Evolutionary conservation across 1,140 invertebrate genomes (phyloP), one percentile per base, ranked within the genome.

Genomic region (Ptiloglossa arizonensis): DNA sequence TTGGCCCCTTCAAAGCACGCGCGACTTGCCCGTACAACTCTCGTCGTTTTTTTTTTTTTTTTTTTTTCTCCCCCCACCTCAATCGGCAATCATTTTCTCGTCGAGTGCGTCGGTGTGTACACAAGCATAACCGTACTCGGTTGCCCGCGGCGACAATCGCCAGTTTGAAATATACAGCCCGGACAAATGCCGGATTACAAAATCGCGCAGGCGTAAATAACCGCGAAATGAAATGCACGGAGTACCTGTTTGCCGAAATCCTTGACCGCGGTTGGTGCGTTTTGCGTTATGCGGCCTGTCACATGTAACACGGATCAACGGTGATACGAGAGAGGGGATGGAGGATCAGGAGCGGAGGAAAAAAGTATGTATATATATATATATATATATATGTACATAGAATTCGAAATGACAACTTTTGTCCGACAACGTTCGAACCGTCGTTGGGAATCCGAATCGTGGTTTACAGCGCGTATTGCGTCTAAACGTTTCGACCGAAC

Each of bases 31-130:
- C 41, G 41, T 41, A 41, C 13, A 41, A 41, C 59, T 15, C 48
- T 22, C 52, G 27, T 71, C 68, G 50, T 38, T 62, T 75, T 62
- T 78, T 50, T 72, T 52, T 70, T 74, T 54, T 56, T 64, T 57
- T 62, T 64, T 71, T n/a, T n/a, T n/a, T n/a, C n/a, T n/a, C n/a
- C n/a, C n/a, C n/a, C n/a, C n/a, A n/a, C n/a, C n/a, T 81, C 72
- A 80, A 80, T 83, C 64, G 81, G 66, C 68, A 71, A 82, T 85
- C 71, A 87, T 84, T 84, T 87, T 77, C 86, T 81, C 81, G 67
- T 62, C 69, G 68, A 62, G 22, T 35, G 73, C 54, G n/a, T 44
- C 60, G 60, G 67, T 57, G 80, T 64, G 62, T 80, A 63, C 64
- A 70, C 73, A 41, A 32, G 52, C 57, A 63, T 83, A 75, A 80